Percentiles rank a stretch among this genome's conserved stretches.
Conservation (phyloP, 2,888 invertebrate species). For the Leistus spinibarbis region DNA sequence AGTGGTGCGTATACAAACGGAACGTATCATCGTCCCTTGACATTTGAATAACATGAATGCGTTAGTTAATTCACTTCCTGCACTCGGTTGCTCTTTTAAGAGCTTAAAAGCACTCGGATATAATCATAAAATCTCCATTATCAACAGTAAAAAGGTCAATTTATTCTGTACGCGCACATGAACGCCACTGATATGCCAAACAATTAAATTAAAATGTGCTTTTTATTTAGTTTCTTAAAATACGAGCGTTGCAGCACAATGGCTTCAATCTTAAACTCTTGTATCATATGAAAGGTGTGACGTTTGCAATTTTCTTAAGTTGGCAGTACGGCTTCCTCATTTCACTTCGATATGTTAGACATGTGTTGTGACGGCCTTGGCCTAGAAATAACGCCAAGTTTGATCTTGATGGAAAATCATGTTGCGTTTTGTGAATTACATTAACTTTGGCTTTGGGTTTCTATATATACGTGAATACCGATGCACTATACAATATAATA, state of each 20-base stretch:
- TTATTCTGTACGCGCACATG: neutral
- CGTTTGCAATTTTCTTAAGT: neutral
- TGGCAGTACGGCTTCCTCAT: neutral
- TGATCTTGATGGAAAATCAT: neutral
- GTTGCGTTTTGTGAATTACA: neutral
- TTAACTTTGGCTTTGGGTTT: neutral
- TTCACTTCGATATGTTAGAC: neutral
- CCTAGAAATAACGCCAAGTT: neutral
- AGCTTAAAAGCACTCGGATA: constrained; percentile 20
- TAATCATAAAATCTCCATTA: constrained; percentile 25
- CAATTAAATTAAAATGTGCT: neutral
- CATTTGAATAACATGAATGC: constrained; percentile 29
- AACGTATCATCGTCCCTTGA: constrained; percentile 4
- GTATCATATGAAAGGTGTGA: neutral
- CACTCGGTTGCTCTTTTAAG: constrained; percentile 6
- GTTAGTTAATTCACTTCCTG: constrained; percentile 25
- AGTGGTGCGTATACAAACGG: constrained; percentile 6
- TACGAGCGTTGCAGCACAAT: neutral
- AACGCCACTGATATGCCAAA: neutral
- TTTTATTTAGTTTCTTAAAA: neutral
- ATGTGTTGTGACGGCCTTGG: neutral
- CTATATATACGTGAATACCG: neutral
- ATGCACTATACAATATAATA: neutral
- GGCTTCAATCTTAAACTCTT: neutral
- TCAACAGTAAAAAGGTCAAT: constrained; percentile 14